Evolutionary conservation across 2,113 vertebrate species (phyloP).

Genomic region (Semicossyphus pulcher): DNA sequence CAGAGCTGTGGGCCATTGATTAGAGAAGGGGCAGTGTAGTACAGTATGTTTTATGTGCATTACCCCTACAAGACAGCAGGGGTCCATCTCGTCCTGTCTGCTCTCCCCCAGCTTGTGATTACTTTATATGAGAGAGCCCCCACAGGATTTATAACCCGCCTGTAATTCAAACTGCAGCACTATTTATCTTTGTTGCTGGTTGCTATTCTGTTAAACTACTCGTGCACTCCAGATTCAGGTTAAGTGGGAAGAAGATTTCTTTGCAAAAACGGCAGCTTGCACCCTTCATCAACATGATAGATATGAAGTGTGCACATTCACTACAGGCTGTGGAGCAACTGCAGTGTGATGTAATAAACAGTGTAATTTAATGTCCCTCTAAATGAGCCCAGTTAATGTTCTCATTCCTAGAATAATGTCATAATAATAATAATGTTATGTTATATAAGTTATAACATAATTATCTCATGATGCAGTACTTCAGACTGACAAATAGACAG

Average conservation of each 20-base stretch:
- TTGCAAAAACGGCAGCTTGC: conserved; percentile 10
- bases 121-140: conserved; percentile 36
- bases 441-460: background rate
- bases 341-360: conserved; percentile 2
- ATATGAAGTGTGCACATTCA: conserved; percentile 19
- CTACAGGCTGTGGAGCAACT: conserved; percentile 10
- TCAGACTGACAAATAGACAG: background rate
- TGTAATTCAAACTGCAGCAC: conserved; percentile 52
- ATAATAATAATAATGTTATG: background rate
- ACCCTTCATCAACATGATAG: conserved; percentile 16
- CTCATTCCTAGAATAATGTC: background rate
- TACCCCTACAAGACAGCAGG: conserved; percentile 64
- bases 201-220: conserved; percentile 15
- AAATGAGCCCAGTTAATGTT: conserved; percentile 33
- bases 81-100: conserved; percentile 52
- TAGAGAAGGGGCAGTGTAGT: background rate
- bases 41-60: background rate
- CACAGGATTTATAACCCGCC: conserved; percentile 52
- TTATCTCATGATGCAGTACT: conserved; percentile 23
- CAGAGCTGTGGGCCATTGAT: background rate
- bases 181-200: conserved; percentile 44
- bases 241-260: conserved; percentile 20
- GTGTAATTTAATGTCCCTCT: conserved; percentile 29
- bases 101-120: conserved; percentile 20
- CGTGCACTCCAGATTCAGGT: conserved; percentile 19